phyloP scores from a whole-genome alignment of 1,140 invertebrate genomes.

The Drosophila subpulchrella region DNA sequence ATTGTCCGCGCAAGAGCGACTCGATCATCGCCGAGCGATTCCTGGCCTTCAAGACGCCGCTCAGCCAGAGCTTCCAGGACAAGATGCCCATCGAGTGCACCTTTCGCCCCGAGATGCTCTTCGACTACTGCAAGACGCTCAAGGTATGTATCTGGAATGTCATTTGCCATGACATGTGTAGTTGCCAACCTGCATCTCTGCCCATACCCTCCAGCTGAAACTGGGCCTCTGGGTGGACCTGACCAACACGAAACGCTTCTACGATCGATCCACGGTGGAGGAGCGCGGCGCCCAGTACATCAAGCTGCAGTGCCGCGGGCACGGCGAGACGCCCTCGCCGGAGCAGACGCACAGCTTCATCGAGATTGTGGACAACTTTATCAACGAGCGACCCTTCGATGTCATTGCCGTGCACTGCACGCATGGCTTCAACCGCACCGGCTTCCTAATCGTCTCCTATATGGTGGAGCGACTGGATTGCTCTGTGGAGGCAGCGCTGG shows the following conservation, averaged over 20 bases:
- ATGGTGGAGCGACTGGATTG: slow-evolving; percentile 92
- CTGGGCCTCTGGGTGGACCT: slow-evolving; percentile 98
- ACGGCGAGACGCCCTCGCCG: slow-evolving; percentile 90
- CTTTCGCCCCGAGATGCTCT: slow-evolving; percentile 94
- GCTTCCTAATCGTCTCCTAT: slow-evolving; percentile 96
- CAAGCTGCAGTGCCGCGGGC: slow-evolving; percentile 94
- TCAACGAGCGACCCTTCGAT: slow-evolving; percentile 91
- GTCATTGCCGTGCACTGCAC: slow-evolving; percentile 98
- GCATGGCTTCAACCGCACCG: slow-evolving; percentile 99
- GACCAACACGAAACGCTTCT: slow-evolving; percentile 97
- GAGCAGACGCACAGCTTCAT: slow-evolving; percentile 93
- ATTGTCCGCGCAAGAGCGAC: slow-evolving; percentile 94
- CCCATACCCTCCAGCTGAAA: slow-evolving; percentile 87
- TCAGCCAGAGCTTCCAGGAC: slow-evolving; percentile 91
- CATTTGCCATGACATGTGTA: not conserved
- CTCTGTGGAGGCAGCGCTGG: slow-evolving; percentile 92
- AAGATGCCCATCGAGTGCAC: slow-evolving; percentile 92
- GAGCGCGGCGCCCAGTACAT: slow-evolving; percentile 91
- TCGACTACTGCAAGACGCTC: slow-evolving; percentile 89
- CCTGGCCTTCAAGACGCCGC: slow-evolving; percentile 96
- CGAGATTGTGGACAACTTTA: slow-evolving; percentile 91
- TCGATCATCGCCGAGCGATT: slow-evolving; percentile 92
- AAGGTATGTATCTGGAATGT: slow-evolving; percentile 86
- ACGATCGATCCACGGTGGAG: slow-evolving; percentile 92
- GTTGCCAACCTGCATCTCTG: not conserved